phyloP scores from a whole-genome alignment of 1,140 invertebrate genomes.

The Leptinotarsa lineolata region DNA sequence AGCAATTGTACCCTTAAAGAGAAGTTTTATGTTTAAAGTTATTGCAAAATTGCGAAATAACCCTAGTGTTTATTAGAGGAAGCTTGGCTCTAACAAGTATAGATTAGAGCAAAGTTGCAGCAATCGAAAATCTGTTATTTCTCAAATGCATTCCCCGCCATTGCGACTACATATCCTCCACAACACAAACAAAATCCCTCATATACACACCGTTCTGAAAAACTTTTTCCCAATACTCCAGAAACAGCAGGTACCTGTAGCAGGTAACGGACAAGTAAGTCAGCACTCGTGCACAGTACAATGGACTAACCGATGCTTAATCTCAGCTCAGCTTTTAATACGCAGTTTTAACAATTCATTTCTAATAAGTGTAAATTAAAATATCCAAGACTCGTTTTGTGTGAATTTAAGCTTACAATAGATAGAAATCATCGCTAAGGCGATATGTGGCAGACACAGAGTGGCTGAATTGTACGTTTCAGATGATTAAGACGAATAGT shows the following conservation, averaged over 20 bases:
- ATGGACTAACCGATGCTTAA: constrained; percentile 57
- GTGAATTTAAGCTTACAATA: constrained; percentile 52
- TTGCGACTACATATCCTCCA: constrained; percentile 14
- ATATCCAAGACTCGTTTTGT: constrained; percentile 47
- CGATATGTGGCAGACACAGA: constrained; percentile 26
- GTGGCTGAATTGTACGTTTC: constrained; percentile 22
- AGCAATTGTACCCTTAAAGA: neutral
- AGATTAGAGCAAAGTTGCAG: constrained; percentile 18
- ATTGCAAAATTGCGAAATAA: constrained; percentile 32
- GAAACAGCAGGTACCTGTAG: constrained; percentile 28
- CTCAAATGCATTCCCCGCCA: constrained; percentile 8
- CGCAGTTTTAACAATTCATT: constrained; percentile 54
- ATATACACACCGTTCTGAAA: constrained; percentile 22
- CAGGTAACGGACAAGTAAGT: constrained; percentile 49
- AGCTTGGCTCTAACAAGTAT: constrained; percentile 36
- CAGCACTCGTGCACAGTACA: constrained; percentile 56
- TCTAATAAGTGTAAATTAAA: constrained; percentile 53
- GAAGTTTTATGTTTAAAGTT: neutral
- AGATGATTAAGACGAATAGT: constrained; percentile 39
- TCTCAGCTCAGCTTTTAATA: constrained; percentile 58
- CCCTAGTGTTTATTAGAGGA: constrained; percentile 18
- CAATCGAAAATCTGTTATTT: constrained; percentile 19
- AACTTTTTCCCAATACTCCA: constrained; percentile 30
- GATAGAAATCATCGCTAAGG: constrained; percentile 26
- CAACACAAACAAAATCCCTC: neutral